These are phyloP conservation scores for Xyrichtys novacula DNA, from an alignment of 2,797 vertebrate species.

Conservation along the genomic window DNA sequence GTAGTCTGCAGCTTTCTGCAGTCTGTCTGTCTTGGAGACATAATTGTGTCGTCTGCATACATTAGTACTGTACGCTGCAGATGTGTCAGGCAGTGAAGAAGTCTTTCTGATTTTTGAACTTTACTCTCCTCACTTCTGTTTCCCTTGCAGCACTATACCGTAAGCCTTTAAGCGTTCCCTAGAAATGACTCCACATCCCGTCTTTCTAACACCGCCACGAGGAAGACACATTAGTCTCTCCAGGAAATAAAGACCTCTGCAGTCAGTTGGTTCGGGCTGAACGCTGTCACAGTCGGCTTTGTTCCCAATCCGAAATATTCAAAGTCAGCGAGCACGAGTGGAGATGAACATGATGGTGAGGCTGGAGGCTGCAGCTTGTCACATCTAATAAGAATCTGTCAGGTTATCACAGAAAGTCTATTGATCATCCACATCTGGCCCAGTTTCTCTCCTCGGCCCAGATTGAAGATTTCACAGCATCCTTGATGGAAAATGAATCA, in stretches of 20 bases:
- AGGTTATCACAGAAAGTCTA: constrained; percentile 50
- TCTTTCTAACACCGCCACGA: neutral
- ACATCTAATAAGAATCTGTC: constrained; percentile 56
- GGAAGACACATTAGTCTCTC: neutral
- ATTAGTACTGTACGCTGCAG: no score
- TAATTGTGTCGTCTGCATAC: no score
- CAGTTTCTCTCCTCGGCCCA: constrained; percentile 38
- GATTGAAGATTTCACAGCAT: constrained; percentile 50
- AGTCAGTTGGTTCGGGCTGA: constrained; percentile 24
- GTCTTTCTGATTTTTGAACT: neutral
- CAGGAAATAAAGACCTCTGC: constrained; percentile 25
- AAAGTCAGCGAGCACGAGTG: constrained; percentile 38
- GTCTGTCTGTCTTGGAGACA: no score
- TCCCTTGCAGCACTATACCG: neutral
- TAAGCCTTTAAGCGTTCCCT: neutral
- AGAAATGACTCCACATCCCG: neutral
- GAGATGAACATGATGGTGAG: constrained; percentile 37
- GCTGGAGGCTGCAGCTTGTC: constrained; percentile 50
- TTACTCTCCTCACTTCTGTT: neutral
- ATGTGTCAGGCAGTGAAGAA: neutral
- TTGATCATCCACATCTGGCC: constrained; percentile 64
- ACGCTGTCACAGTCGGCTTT: constrained; percentile 32
- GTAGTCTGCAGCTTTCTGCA: no score
- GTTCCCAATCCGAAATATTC: constrained; percentile 41
- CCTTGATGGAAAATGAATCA: constrained; percentile 26